Base-by-base conservation (phyloP, 1,140 invertebrate species). In the Drosophila virilis region DNA sequence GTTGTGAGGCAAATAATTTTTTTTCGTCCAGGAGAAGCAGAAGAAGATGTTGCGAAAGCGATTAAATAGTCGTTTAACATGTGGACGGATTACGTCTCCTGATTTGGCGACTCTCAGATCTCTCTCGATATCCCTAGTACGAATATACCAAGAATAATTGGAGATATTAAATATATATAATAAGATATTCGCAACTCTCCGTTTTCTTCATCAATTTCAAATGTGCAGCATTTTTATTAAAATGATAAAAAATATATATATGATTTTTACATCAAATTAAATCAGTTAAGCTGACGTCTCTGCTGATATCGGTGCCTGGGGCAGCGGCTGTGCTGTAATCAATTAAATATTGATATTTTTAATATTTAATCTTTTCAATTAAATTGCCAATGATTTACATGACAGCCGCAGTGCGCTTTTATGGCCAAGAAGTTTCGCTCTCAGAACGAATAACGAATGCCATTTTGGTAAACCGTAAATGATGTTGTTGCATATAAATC, bases 301-400 rank as follows among this genome's bases (percentile, higher is more conserved):
- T 70, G 57, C 22, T 12, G 37, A 48, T 28, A 37, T 37, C 69
- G 22, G 40, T 13, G n/a, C n/a, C 17, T 45, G 51, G 33, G 45
- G 10, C 40, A 42, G 33, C 40, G 17, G 37, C 60, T 32, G 37
- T 65, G 50, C 52, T 78, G 66, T 46, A 79, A 80, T 90, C 80
- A 80, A 84, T 78, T 73, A 84, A 89, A 84, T 84, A 88, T 88
- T 84, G 74, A 71, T 77, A 83, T 88, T 83, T 86, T 79, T 79
- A 83, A 88, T 88, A 82, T 88, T 88, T 89, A 89, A 88, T 88
- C 84, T 84, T 84, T 88, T 88, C 74, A 89, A 88, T 88, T 89
- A 88, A 88, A 88, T 89, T 86, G 72, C 60, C 51, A 69, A 80
- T 74, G 68, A 77, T 80, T 86, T 82, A 77, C 76, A 61, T 64